phyloP scores from a whole-genome alignment of 2,797 vertebrate species.

The Anabas testudineus region DNA sequence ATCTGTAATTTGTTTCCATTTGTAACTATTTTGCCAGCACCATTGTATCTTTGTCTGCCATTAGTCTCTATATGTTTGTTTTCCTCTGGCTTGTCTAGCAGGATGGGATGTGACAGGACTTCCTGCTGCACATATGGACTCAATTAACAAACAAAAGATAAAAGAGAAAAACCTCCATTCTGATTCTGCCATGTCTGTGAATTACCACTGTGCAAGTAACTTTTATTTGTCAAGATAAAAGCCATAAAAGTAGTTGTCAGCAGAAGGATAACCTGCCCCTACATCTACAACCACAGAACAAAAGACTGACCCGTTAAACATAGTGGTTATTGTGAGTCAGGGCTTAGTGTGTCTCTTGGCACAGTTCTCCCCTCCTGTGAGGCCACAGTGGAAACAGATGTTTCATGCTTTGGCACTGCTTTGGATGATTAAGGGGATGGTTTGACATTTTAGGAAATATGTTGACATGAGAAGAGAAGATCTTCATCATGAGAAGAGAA shows the following conservation, averaged over 20 bases:
- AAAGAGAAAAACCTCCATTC: not conserved
- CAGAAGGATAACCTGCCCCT: too few species aligned
- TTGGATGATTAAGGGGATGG: not conserved
- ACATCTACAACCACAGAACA: too few species aligned
- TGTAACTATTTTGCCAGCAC: not conserved
- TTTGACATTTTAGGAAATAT: too few species aligned
- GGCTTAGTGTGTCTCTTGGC: not conserved
- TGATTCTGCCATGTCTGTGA: not conserved
- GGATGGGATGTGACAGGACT: slow-evolving; percentile 39
- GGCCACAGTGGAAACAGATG: not conserved
- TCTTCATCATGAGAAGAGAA: too few species aligned
- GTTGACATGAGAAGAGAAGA: too few species aligned
- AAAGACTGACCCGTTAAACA: not conserved
- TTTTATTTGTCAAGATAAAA: too few species aligned
- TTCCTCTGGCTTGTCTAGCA: not conserved
- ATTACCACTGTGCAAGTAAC: not conserved
- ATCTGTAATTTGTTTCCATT: not conserved
- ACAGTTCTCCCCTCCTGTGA: not conserved
- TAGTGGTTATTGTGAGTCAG: too few species aligned
- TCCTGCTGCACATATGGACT: slow-evolving; percentile 27
- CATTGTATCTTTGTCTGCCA: too few species aligned
- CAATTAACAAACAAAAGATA: not conserved
- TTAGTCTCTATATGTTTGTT: not conserved
- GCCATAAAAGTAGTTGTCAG: too few species aligned
- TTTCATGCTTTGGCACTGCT: not conserved